Base-by-base conservation (phyloP, 2,113 vertebrate species). In the Grammomys dolichurus region DNA sequence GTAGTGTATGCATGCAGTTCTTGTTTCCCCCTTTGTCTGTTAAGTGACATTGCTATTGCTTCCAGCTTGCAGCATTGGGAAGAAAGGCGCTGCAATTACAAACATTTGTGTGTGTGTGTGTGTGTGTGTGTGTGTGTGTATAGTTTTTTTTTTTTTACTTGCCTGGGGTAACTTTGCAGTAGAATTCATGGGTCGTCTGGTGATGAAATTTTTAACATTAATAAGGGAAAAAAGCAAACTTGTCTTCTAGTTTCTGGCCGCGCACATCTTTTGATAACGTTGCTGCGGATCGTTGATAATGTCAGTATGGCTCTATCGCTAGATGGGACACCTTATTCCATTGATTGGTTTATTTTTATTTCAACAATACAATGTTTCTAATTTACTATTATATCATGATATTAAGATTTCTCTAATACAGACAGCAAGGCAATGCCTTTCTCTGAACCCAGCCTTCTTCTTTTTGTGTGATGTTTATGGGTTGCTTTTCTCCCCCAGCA, bases 231-330 rank as follows among this genome's bases (percentile, higher is more conserved):
- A 20, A 46, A 48, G 28, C 14, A 54, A 69, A 73, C 51, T 19
- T 8, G 1, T 54, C 7, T 91, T 76, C n/a, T 26, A 60, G 19
- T 36, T 60, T 13, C 40, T 73, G 2, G 36, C 46, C 12, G 20
- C 19, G 19, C 63, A 24, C 92, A 86, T 81, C 77, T 97, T 31
- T 84, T 73, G 26, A 36, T 91, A 72, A 94, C 43, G 76, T 78
- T 90, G 31, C 87, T 87, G 7, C 31, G 85, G 11, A 75, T 60
- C 5, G 12, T 70, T 90, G 36, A 36, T 76, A 17, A 13, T 58
- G 1, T 87, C 77, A 78, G 2, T 65, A 12, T 54, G 46, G 7
- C 17, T 48, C 31, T 89, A 13, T 90, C 86, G 87, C 51, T 90
- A 31, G 78, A 72, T 84, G 80, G 36, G 48, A 26, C 90, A 3